Conservation (phyloP, 2,888 invertebrate species). For the Drosophila nr. perissopoda region DNA sequence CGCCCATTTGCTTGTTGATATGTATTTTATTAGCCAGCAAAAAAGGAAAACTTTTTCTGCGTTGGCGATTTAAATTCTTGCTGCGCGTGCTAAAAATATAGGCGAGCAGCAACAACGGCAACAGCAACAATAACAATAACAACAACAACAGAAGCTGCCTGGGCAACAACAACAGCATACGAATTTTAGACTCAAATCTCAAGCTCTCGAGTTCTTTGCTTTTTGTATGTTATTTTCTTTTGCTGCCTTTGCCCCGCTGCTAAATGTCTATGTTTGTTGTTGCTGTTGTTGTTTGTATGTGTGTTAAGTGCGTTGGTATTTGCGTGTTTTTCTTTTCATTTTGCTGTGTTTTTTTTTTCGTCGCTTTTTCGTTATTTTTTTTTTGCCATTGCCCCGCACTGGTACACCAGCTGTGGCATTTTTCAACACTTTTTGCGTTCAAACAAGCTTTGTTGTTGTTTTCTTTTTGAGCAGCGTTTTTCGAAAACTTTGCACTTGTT, state of each 20-base stretch:
- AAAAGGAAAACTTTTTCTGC: conserved; percentile 39
- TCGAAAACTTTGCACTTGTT: conserved; percentile 45
- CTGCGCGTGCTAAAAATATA: conserved; percentile 66
- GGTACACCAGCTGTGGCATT: conserved; percentile 68
- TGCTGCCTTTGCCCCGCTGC: conserved; percentile 38
- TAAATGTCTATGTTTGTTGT: conserved; percentile 55
- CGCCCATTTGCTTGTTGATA: conserved; percentile 69
- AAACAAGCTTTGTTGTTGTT: conserved; percentile 30
- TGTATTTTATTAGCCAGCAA: conserved; percentile 69
- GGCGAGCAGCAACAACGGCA: conserved; percentile 28
- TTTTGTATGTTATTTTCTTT: conserved; percentile 25
- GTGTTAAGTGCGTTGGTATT: conserved; percentile 81
- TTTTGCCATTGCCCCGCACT: conserved; percentile 12
- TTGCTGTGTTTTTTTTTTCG: not conserved
- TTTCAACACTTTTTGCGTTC: conserved; percentile 63
- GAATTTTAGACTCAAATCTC: conserved; percentile 46
- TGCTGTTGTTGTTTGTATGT: conserved; percentile 62
- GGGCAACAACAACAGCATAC: conserved; percentile 17
- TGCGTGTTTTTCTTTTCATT: conserved; percentile 54
- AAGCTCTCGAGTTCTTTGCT: conserved; percentile 41
- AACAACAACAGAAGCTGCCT: conserved; percentile 22
- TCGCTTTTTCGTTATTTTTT: conserved; percentile 14
- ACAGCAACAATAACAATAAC: conserved; percentile 16
- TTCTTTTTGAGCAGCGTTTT: conserved; percentile 21
- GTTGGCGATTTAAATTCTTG: conserved; percentile 65